Percentiles rank a stretch among this genome's conserved stretches.
Evolutionary conservation across 2,797 vertebrate species (phyloP).

Genomic region (Myoxocephalus aenaeus): DNA sequence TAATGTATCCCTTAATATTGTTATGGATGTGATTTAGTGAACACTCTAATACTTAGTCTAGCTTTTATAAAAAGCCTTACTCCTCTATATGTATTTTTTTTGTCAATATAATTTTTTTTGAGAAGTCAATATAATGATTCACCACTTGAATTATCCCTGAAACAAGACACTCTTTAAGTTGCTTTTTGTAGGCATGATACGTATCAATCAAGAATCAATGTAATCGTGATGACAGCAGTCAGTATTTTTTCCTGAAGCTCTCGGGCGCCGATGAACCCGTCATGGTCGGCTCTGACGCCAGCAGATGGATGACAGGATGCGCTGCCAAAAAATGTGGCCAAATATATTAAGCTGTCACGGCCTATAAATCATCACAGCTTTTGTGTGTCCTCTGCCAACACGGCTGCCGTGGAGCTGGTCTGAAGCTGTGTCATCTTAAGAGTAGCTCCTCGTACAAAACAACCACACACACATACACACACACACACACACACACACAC

Average conservation of each 20-base stretch:
- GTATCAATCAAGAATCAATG: constrained; percentile 1
- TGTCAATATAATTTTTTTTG: no score
- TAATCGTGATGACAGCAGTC: constrained; percentile 10
- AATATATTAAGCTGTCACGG: constrained; percentile 67
- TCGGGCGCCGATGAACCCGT: constrained; percentile 21
- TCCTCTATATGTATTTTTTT: no score
- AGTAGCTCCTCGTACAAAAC: constrained; percentile 37
- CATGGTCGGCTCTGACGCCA: constrained; percentile 37
- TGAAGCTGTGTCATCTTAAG: constrained; percentile 45
- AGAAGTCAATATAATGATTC: constrained; percentile 1
- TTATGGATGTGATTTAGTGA: neutral
- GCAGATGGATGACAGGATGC: constrained; percentile 66
- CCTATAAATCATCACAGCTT: constrained; percentile 53
- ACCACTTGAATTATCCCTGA: neutral
- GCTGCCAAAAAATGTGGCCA: constrained; percentile 54
- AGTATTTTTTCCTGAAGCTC: constrained; percentile 16
- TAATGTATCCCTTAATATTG: neutral
- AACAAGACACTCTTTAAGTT: constrained; percentile 11
- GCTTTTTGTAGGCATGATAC: neutral
- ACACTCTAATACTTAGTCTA: neutral
- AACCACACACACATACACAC: constrained; percentile 8
- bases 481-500: neutral
- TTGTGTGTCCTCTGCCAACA: constrained; percentile 43
- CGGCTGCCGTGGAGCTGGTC: constrained; percentile 25
- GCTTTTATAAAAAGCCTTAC: neutral